Conservation (phyloP, 2,797 vertebrate species). For the Myotis findleyi region DNA sequence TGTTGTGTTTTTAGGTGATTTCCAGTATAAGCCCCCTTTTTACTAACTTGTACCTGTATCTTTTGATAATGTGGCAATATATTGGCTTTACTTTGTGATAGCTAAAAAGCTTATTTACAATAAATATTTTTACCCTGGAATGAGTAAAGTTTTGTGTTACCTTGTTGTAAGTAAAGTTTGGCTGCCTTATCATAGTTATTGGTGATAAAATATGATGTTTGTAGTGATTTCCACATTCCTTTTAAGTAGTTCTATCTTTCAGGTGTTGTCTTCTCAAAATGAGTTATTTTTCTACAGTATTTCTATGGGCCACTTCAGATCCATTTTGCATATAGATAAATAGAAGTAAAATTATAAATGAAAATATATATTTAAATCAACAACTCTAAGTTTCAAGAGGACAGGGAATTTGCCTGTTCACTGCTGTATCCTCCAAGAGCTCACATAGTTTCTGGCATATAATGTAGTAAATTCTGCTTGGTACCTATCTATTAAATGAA, state of each 20-base stretch:
- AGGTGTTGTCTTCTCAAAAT: slow-evolving; percentile 26
- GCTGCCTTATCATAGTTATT: background rate
- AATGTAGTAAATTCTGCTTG: slow-evolving; percentile 15
- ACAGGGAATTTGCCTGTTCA: background rate
- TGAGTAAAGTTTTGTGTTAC: background rate
- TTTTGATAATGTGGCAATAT: background rate
- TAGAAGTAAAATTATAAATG: slow-evolving; percentile 47
- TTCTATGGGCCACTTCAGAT: slow-evolving; percentile 13
- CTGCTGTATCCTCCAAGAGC: background rate
- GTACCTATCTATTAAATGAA: background rate
- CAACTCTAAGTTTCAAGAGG: slow-evolving; percentile 37
- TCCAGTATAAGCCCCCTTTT: background rate
- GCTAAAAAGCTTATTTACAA: slow-evolving; percentile 6
- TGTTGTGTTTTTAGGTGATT: slow-evolving; percentile 51
- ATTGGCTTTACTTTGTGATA: slow-evolving; percentile 48
- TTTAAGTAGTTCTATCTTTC: slow-evolving; percentile 20
- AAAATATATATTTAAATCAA: background rate
- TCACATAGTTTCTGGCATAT: background rate
- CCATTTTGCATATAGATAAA: slow-evolving; percentile 39
- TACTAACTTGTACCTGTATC: background rate
- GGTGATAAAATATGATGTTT: background rate
- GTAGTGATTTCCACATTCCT: background rate
- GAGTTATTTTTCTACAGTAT: slow-evolving; percentile 8
- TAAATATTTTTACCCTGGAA: slow-evolving; percentile 24
- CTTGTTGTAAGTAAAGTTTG: background rate